phyloP scores from a whole-genome alignment of 2,797 vertebrate species.

The Synanceia verrucosa region DNA sequence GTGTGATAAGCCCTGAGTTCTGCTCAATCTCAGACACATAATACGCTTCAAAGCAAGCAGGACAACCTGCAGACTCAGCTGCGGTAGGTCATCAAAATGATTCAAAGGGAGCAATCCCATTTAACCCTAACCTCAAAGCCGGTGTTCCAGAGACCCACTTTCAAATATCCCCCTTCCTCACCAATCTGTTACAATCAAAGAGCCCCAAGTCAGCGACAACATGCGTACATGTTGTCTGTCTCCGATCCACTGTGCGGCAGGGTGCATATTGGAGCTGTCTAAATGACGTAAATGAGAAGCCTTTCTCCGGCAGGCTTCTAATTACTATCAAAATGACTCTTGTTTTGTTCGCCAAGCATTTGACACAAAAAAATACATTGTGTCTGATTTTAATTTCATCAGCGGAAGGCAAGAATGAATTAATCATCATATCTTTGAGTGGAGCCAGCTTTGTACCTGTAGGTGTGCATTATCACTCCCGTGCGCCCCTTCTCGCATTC shows the following conservation, averaged over 20 bases:
- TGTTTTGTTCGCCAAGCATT: constrained; percentile 57
- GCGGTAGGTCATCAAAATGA: constrained; percentile 81
- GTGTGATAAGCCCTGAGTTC: constrained; percentile 68
- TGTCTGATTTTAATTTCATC: constrained; percentile 70
- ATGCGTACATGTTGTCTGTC: constrained; percentile 38
- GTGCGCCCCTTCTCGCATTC: constrained; percentile 58
- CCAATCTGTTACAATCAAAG: constrained; percentile 72
- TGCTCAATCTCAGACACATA: constrained; percentile 76
- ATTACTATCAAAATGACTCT: constrained; percentile 60
- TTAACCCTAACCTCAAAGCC: constrained; percentile 82
- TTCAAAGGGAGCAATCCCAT: constrained; percentile 83
- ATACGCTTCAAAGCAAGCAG: constrained; percentile 78
- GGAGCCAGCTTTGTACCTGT: constrained; percentile 65
- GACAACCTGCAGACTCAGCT: constrained; percentile 84
- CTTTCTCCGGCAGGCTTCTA: constrained; percentile 41
- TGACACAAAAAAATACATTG: constrained; percentile 62
- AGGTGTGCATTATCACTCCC: constrained; percentile 74
- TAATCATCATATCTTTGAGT: constrained; percentile 73
- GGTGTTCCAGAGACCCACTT: constrained; percentile 73
- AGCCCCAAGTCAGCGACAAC: constrained; percentile 55
- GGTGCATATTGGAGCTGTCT: constrained; percentile 29
- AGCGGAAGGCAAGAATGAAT: constrained; percentile 65
- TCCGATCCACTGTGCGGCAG: constrained; percentile 2
- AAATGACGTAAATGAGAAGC: constrained; percentile 31
- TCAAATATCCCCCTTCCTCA: constrained; percentile 62